These are phyloP conservation scores for Dicaeum eximium DNA, from an alignment of 2,113 vertebrate genomes.

Conservation along the genomic window DNA sequence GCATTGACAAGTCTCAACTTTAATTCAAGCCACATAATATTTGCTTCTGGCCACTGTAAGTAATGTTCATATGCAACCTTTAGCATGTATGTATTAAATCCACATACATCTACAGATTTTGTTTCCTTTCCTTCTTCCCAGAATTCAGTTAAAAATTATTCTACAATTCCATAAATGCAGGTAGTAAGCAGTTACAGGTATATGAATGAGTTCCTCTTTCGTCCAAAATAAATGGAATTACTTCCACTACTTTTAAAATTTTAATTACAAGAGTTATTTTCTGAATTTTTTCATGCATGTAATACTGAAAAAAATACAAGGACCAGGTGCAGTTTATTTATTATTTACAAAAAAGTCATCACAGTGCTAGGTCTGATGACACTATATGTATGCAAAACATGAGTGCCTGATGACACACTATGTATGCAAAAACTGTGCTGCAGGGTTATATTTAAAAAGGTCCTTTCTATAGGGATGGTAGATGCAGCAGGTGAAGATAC, in stretches of 20 bases:
- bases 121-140: background rate
- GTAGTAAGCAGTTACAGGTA: background rate
- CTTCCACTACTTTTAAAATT: background rate
- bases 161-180: background rate
- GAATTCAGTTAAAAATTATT: background rate
- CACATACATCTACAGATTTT: background rate
- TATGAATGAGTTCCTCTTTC: background rate
- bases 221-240: background rate
- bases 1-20: background rate
- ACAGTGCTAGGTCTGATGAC: background rate
- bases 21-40: background rate
- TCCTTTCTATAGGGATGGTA: background rate
- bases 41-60: background rate
- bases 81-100: background rate
- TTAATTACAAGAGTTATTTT: background rate
- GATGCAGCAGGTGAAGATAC: background rate
- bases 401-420: background rate
- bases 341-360: background rate
- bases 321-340: background rate
- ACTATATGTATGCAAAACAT: background rate
- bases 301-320: background rate
- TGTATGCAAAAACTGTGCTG: background rate
- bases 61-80: background rate
- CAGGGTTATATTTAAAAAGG: background rate
- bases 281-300: background rate